Evolutionary conservation across 2,797 vertebrate genomes (phyloP).

Genomic region (Falco peregrinus): DNA sequence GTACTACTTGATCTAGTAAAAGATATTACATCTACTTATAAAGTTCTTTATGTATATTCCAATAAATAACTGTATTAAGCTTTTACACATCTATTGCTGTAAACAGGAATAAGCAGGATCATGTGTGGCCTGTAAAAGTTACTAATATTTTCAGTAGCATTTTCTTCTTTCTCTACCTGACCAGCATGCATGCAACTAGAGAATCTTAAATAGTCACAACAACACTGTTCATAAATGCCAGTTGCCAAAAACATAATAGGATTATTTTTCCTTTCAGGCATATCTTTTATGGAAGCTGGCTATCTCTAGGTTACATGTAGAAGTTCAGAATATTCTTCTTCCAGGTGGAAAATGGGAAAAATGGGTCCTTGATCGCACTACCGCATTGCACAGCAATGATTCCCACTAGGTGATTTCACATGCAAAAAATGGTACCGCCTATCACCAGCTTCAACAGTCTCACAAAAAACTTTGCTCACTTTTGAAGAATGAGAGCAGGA

Average conservation of each 20-base stretch:
- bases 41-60: background rate
- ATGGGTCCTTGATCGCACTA: background rate
- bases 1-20: background rate
- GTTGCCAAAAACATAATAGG: background rate
- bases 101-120: background rate
- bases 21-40: background rate
- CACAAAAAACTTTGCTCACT: background rate
- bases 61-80: background rate
- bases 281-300: background rate
- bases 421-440: background rate
- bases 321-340: background rate
- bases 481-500: background rate
- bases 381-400: background rate
- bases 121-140: background rate
- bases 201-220: background rate
- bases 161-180: background rate
- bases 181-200: background rate
- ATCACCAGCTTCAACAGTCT: background rate
- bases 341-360: background rate
- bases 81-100: background rate
- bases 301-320: background rate
- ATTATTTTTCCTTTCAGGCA: background rate
- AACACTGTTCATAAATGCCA: background rate
- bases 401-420: background rate
- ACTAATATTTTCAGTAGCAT: background rate